A percentile compares a stretch with the other conserved stretches of the same genome.
phyloP scores from a whole-genome alignment of 2,797 vertebrate species.

The Aselliscus stoliczkanus region DNA sequence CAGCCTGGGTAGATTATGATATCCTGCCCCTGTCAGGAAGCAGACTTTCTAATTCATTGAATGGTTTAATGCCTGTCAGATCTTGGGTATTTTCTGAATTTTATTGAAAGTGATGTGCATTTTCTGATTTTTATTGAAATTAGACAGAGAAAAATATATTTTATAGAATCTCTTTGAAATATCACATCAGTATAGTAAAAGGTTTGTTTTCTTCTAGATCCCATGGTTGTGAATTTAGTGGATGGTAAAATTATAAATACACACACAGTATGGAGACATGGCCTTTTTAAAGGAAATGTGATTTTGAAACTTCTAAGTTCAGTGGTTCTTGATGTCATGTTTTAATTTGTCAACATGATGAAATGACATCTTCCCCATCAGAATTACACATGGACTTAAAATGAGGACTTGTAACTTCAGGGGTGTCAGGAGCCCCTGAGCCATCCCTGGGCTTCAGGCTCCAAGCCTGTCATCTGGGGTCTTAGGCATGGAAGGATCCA shows the following conservation, averaged over 20 bases:
- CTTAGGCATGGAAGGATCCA: not conserved
- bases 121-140: constrained; percentile 39
- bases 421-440: not conserved
- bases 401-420: not conserved
- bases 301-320: constrained; percentile 13
- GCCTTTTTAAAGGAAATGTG: not conserved
- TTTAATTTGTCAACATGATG: not conserved
- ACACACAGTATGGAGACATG: not conserved
- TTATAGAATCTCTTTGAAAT: not conserved
- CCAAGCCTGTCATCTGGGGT: not conserved
- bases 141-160: not conserved
- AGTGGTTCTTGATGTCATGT: not conserved
- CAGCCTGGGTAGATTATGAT: constrained; percentile 51
- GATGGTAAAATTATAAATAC: not conserved
- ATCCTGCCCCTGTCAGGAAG: not conserved
- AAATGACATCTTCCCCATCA: not conserved
- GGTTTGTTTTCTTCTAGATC: not conserved
- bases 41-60: constrained; percentile 1
- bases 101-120: constrained; percentile 31
- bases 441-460: not conserved
- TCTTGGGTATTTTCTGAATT: not conserved
- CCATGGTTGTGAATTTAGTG: not conserved
- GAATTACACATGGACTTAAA: not conserved
- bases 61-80: not conserved
- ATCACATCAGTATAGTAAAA: not conserved